These are phyloP conservation scores for Rhea pennata DNA, from an alignment of 2,113 vertebrate species.

Conservation along the genomic window DNA sequence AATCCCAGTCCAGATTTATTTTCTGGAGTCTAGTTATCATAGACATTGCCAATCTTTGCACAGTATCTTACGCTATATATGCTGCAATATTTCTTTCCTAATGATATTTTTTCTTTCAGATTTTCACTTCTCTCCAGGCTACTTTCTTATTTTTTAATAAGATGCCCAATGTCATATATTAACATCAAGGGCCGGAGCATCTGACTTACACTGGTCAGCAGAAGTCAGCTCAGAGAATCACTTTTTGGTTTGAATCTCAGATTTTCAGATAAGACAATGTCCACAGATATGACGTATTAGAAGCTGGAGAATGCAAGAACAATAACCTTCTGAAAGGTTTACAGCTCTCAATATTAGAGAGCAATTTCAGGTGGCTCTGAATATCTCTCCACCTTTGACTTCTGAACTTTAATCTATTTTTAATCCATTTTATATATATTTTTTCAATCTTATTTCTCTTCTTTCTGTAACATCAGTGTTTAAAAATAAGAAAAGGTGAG, in stretches of 20 bases:
- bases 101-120: background rate
- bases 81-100: background rate
- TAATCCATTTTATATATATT: background rate
- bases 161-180: background rate
- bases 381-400: background rate
- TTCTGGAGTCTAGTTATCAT: background rate
- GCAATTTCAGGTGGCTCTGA: background rate
- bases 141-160: background rate
- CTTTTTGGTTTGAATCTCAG: background rate
- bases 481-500: background rate
- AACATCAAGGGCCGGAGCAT: background rate
- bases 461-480: background rate
- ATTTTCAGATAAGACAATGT: background rate
- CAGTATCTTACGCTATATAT: no score
- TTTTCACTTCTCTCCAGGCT: background rate
- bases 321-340: slow-evolving; percentile 16
- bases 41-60: background rate
- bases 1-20: background rate
- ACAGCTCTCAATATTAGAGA: background rate
- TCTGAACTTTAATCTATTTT: background rate
- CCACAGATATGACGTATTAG: background rate
- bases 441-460: background rate
- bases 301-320: background rate
- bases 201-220: background rate
- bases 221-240: background rate